Evolutionary conservation across 2,797 vertebrate genomes (phyloP).

Genomic region (Todus mexicanus): DNA sequence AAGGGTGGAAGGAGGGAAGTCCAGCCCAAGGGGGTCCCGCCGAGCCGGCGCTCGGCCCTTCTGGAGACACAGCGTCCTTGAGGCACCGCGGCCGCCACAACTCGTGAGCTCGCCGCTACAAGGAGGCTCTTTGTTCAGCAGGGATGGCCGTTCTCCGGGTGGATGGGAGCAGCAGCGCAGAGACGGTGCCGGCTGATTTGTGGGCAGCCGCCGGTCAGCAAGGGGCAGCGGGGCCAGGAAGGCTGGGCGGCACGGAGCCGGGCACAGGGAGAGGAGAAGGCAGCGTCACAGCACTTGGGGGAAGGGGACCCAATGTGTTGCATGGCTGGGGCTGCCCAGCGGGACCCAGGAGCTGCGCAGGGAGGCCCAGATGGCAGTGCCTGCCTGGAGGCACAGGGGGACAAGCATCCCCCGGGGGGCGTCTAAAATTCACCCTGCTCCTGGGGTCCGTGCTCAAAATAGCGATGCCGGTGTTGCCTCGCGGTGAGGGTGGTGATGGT

Average conservation of each 20-base stretch:
- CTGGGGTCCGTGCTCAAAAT: background rate
- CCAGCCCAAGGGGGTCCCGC: rapidly evolving
- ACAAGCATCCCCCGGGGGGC: background rate
- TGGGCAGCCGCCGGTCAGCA: rapidly evolving
- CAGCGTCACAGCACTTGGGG: rapidly evolving
- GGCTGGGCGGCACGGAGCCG: rapidly evolving
- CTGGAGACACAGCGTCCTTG: rapidly evolving
- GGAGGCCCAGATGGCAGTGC: rapidly evolving
- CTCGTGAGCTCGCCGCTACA: background rate
- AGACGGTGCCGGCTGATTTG: rapidly evolving
- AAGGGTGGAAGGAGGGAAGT: background rate
- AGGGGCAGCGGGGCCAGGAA: rapidly evolving
- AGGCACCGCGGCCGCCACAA: rapidly evolving
- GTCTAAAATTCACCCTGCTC: background rate
- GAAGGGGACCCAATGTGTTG: rapidly evolving
- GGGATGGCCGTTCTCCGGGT: rapidly evolving
- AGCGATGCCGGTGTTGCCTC: no score
- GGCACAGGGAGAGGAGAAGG: rapidly evolving
- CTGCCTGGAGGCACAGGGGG: background rate
- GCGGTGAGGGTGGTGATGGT: background rate
- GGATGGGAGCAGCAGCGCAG: rapidly evolving
- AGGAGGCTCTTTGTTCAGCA: background rate
- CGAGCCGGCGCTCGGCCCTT: rapidly evolving
- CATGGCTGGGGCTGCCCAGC: background rate
- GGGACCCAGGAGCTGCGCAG: rapidly evolving